Evolutionary conservation across 2,888 invertebrate species (phyloP).

Genomic region (Falcaria lacertinaria): DNA sequence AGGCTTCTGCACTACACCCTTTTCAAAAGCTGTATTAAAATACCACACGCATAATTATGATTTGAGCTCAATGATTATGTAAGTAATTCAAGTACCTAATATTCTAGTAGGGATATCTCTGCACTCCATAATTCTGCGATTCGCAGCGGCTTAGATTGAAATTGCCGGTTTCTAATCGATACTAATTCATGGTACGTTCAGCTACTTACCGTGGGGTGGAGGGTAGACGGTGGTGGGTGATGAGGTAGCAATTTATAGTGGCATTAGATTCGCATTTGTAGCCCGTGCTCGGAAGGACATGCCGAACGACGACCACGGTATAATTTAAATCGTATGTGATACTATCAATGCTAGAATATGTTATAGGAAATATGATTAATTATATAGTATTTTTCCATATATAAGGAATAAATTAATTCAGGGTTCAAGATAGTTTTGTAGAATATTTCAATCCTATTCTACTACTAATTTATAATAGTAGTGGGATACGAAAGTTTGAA

Average conservation of each 20-base stretch:
- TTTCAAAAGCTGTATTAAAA: too few relatives aligned
- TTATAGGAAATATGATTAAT: constrained; percentile 6
- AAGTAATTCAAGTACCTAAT: too few relatives aligned
- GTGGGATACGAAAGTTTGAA: too few relatives aligned
- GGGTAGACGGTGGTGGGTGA: constrained; percentile 31
- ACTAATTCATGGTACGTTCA: constrained; percentile 60
- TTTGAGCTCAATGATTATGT: too few relatives aligned
- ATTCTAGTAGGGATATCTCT: background rate
- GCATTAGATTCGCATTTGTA: constrained; percentile 70
- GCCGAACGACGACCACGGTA: constrained; percentile 20
- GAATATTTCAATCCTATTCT: too few relatives aligned
- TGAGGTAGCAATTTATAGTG: constrained; percentile 57
- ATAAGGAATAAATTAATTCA: too few relatives aligned
- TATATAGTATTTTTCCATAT: too few relatives aligned
- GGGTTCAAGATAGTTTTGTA: too few relatives aligned
- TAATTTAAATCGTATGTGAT: constrained; percentile 21
- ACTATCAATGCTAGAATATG: constrained; percentile 27
- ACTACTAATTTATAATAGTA: too few relatives aligned
- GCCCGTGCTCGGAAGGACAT: constrained; percentile 32
- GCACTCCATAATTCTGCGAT: constrained; percentile 25
- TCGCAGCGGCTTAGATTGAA: constrained; percentile 42
- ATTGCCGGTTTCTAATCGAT: constrained; percentile 61
- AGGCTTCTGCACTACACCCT: too few relatives aligned
- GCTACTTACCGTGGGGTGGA: constrained; percentile 42
- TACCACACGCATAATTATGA: too few relatives aligned